These are phyloP conservation scores for Odontophorus gujanensis DNA, from an alignment of 2,113 vertebrate genomes.

Conservation along the genomic window DNA sequence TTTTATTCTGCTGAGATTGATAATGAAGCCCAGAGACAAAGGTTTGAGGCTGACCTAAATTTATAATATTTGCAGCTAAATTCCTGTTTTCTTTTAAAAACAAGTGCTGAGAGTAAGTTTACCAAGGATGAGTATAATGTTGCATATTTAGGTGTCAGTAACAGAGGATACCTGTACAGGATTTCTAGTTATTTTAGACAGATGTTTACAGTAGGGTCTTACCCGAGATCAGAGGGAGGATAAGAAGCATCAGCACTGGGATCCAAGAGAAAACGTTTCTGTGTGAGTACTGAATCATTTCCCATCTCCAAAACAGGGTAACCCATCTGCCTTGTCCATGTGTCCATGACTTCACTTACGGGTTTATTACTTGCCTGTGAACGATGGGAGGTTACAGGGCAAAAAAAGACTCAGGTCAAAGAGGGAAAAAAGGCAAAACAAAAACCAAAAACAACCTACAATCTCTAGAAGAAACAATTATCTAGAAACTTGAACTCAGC, in stretches of 20 bases:
- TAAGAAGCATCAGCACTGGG: slow-evolving; percentile 78
- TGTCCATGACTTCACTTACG: slow-evolving; percentile 91
- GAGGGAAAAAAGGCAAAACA: background rate
- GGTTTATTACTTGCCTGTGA: slow-evolving; percentile 84
- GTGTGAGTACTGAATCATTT: slow-evolving; percentile 65
- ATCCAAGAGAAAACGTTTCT: slow-evolving; percentile 91
- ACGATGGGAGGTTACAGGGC: background rate
- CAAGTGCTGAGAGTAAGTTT: background rate
- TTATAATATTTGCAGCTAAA: background rate
- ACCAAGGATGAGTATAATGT: background rate
- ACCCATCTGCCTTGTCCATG: slow-evolving; percentile 97
- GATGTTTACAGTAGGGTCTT: slow-evolving; percentile 23
- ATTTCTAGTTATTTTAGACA: background rate
- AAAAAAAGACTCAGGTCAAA: background rate
- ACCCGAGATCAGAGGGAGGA: slow-evolving; percentile 83
- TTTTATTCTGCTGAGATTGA: background rate
- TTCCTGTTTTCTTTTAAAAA: background rate
- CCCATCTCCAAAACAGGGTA: slow-evolving; percentile 86
- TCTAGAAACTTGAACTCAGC: background rate
- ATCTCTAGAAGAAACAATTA: background rate
- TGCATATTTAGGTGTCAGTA: fast-evolving
- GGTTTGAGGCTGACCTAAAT: background rate
- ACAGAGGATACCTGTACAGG: background rate
- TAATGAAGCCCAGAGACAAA: background rate
- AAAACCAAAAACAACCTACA: too few species aligned